Percentiles rank a stretch among this genome's conserved stretches.
These are phyloP conservation scores for Anguilla marmorata DNA, from an alignment of 2,797 vertebrate species.

Conservation along the genomic window DNA sequence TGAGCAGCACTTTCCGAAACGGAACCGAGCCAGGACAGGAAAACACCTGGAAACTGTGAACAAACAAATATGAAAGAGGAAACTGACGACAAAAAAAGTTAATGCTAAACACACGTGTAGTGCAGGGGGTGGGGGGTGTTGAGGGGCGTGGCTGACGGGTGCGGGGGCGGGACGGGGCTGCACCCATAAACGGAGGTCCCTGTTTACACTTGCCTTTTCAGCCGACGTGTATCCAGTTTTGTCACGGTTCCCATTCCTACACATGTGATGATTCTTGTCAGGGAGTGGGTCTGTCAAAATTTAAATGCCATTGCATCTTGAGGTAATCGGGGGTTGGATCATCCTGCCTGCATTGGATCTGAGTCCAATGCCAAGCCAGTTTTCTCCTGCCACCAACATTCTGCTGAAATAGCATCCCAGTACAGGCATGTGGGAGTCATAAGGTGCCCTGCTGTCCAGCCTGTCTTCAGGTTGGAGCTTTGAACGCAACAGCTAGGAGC, in stretches of 20 bases:
- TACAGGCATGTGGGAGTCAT: no score
- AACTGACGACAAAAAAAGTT: slow-evolving; percentile 47
- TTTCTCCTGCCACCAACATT: background rate
- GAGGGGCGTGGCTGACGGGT: background rate
- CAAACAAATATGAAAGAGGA: slow-evolving; percentile 65
- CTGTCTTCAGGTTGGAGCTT: no score
- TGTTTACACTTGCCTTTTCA: background rate
- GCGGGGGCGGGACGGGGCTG: background rate
- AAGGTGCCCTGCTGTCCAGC: no score
- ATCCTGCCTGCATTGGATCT: no score
- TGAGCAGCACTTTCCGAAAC: slow-evolving; percentile 46
- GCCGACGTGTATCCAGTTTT: background rate
- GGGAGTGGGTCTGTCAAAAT: background rate
- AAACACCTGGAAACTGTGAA: slow-evolving; percentile 72
- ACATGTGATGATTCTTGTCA: background rate
- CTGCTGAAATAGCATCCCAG: background rate
- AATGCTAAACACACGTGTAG: slow-evolving; percentile 28
- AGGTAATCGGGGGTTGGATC: no score
- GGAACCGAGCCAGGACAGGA: slow-evolving; percentile 60
- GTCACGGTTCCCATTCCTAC: background rate
- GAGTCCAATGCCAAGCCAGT: no score
- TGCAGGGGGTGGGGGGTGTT: slow-evolving; percentile 17
- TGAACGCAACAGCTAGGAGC: no score
- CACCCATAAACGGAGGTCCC: background rate
- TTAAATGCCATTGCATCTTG: background rate